Evolutionary conservation across 2,888 invertebrate species (phyloP), one percentile per base, ranked within the genome.

Genomic region (Xylota sylvarum): DNA sequence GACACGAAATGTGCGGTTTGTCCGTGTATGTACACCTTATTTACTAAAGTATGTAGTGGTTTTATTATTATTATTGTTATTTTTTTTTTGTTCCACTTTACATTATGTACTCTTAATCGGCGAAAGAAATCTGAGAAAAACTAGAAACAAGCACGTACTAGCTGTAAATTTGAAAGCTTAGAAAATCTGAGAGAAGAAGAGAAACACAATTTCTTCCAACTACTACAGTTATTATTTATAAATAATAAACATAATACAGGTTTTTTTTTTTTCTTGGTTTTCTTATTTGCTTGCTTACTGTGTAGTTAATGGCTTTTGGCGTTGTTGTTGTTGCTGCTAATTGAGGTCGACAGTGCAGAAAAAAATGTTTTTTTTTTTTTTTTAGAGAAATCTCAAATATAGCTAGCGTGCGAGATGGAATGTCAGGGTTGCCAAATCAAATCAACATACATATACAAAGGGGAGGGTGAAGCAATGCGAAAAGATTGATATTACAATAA

Each of bases 221-320:
- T 50, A 77, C 77, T 50, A 77, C 77, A 69, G 77, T 77, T 77
- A 77, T 67, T 69, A 77, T 67, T 67, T 77, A 77, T 74, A 77
- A 77, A 65, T 67, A 77, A 77, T 77, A 78, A 69, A 50, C 43
- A 78, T 69, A 69, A 77, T 70, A 52, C 69, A 14, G 70, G 50
- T 77, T 67, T 77, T 64, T 65, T 40, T 55, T 27, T 43, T 23
- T 43, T 40, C 27, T 56, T 55, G 23, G 27, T 55, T 50, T 37
- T 52, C 32, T 58, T 40, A 35, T 67, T 48, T 77, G 40, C 30
- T 46, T 77, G 27, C 27, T 67, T 48, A 23, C n/a, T 17, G 35
- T 72, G 7, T 19, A 17, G 48, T 37, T 52, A 60, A 62, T 73
- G 52, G n/a, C 62, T 50, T 27, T 9, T 7, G 32, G 19, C n/a